Percentiles rank a stretch among this genome's conserved stretches.
These are phyloP conservation scores for Ageneiosus marmoratus DNA, from an alignment of 2,113 vertebrate genomes.

Conservation along the genomic window DNA sequence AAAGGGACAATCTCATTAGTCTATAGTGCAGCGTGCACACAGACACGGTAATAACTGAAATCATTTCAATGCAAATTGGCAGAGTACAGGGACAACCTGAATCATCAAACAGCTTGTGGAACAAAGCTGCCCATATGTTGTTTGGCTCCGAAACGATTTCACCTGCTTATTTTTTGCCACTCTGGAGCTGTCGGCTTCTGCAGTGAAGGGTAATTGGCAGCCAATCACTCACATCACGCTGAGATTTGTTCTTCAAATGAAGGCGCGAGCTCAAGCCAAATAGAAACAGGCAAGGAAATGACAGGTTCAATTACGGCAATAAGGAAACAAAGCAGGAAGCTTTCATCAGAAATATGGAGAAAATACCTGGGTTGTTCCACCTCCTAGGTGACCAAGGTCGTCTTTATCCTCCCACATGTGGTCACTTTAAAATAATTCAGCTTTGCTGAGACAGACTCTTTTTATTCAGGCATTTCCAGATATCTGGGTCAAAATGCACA, in stretches of 20 bases:
- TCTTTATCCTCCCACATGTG: neutral
- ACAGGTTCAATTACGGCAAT: neutral
- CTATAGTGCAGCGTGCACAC: neutral
- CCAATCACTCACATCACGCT: constrained; percentile 13
- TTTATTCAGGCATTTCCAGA: neutral
- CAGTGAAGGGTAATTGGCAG: constrained; percentile 7
- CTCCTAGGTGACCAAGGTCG: neutral
- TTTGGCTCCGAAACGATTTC: constrained; percentile 20
- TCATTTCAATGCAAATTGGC: constrained; percentile 24
- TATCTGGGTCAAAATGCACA: neutral
- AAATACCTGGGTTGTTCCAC: neutral
- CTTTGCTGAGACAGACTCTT: neutral
- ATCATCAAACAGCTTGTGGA: constrained; percentile 34
- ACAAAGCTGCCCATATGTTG: constrained; percentile 27
- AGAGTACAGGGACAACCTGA: constrained; percentile 2
- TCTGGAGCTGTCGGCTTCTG: neutral
- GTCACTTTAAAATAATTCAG: neutral
- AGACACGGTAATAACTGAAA: constrained; percentile 6
- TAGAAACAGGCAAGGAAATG: neutral
- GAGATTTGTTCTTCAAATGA: neutral
- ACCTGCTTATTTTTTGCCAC: constrained; percentile 13
- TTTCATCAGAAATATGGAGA: neutral
- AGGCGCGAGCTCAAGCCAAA: neutral
- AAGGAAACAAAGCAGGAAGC: neutral
- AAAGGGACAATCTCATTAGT: constrained; percentile 9